These are phyloP conservation scores for Gallinago media DNA, from an alignment of 2,113 vertebrate genomes.

Conservation along the genomic window DNA sequence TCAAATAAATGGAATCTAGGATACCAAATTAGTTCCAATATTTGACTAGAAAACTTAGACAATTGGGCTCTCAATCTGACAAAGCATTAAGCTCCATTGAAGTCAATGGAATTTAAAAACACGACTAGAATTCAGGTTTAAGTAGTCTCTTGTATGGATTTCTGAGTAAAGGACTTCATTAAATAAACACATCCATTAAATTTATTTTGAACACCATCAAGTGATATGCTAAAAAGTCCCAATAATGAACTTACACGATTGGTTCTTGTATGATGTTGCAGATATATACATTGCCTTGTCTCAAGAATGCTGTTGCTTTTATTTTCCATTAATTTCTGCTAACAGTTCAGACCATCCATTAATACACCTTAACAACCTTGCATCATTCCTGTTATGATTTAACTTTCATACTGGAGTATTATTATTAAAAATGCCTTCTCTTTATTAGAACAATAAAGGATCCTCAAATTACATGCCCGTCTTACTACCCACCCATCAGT, in stretches of 20 bases:
- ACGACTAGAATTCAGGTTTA: background rate
- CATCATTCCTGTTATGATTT: background rate
- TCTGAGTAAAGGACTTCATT: background rate
- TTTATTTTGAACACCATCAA: background rate
- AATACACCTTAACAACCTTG: background rate
- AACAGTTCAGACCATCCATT: background rate
- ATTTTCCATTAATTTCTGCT: background rate
- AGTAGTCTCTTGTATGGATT: background rate
- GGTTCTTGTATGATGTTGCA: background rate
- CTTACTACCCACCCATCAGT: background rate
- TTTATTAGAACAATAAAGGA: slow-evolving; percentile 38
- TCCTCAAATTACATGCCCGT: slow-evolving; percentile 7
- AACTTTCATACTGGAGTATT: background rate
- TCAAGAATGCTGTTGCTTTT: background rate
- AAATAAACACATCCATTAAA: background rate
- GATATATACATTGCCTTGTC: background rate
- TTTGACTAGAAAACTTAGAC: background rate
- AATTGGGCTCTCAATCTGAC: background rate
- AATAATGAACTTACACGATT: background rate
- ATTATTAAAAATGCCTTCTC: slow-evolving; percentile 35
- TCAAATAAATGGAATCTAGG: background rate
- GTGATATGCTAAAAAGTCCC: background rate
- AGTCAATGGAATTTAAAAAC: background rate
- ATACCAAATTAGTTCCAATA: background rate
- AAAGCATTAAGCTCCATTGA: background rate